phyloP scores from a whole-genome alignment of 2,888 invertebrate genomes.

The Augiades crinisus region DNA sequence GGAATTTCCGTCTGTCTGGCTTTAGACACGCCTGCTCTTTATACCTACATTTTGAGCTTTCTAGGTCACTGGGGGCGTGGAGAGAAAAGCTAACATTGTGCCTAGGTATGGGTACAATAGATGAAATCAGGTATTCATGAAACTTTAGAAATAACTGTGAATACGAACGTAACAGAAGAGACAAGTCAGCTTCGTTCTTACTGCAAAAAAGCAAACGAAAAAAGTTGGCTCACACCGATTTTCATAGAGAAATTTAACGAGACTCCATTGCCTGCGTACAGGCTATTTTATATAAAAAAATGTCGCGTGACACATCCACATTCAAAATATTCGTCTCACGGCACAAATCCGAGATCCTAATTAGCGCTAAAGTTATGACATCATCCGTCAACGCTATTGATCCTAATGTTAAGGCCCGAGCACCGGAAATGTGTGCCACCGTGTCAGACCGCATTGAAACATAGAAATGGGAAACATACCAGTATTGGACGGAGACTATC shows the following conservation, averaged over 20 bases:
- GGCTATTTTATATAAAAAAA: neutral
- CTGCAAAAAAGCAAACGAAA: neutral
- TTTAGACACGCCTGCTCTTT: conserved; percentile 37
- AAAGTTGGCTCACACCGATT: no score
- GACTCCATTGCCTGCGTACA: no score
- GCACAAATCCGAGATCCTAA: conserved; percentile 31
- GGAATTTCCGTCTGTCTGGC: conserved; percentile 20
- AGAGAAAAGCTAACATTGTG: conserved; percentile 26
- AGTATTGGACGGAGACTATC: conserved; percentile 53
- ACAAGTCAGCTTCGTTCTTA: neutral
- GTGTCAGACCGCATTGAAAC: conserved; percentile 24
- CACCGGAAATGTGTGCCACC: conserved; percentile 32
- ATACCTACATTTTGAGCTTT: conserved; percentile 37
- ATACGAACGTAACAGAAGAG: neutral
- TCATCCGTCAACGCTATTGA: conserved; percentile 58
- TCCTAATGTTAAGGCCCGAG: conserved; percentile 38
- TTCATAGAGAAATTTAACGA: no score
- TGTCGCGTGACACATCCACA: neutral
- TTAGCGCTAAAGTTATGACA: conserved; percentile 48
- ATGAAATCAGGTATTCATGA: conserved; percentile 25
- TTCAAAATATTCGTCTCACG: conserved; percentile 13
- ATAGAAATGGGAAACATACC: conserved; percentile 48
- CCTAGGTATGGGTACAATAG: conserved; percentile 2
- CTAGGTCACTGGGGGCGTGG: conserved; percentile 40
- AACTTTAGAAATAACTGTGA: conserved; percentile 20